Evolutionary conservation across 1,140 invertebrate species (phyloP).

Genomic region (Drosophila mojavensis): DNA sequence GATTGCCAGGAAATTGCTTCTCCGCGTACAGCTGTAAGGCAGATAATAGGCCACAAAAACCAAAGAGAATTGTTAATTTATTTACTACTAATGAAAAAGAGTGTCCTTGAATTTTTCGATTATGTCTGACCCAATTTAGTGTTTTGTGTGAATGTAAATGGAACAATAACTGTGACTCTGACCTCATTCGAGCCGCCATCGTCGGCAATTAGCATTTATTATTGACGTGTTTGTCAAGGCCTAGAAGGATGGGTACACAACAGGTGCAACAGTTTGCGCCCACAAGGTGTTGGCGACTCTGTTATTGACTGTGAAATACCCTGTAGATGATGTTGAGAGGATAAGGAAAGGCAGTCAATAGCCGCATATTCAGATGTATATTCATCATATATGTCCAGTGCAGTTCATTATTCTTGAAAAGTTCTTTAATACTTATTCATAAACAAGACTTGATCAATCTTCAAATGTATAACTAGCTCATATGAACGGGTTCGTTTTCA

Average conservation of each 20-base stretch:
- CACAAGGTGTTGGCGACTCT: neutral
- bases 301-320: neutral
- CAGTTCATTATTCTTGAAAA: too few species aligned
- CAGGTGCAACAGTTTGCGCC: conserved; percentile 26
- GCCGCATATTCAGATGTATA: too few species aligned
- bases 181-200: conserved; percentile 40
- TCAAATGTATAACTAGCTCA: too few species aligned
- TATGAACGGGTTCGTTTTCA: too few species aligned
- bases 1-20: conserved; percentile 96
- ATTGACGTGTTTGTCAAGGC: conserved; percentile 23
- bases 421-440: too few species aligned
- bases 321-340: neutral
- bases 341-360: too few species aligned
- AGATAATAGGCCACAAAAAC: neutral
- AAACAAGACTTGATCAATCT: too few species aligned
- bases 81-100: neutral
- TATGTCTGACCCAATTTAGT: neutral
- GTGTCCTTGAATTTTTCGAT: conserved; percentile 6
- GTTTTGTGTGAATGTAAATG: neutral
- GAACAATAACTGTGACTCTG: conserved; percentile 20
- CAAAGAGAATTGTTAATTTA: neutral
- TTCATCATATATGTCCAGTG: too few species aligned
- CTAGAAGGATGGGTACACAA: conserved; percentile 17
- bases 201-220: conserved; percentile 35
- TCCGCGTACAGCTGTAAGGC: conserved; percentile 91